These are phyloP conservation scores for Nibea albiflora DNA, from an alignment of 2,113 vertebrate species.

Conservation along the genomic window DNA sequence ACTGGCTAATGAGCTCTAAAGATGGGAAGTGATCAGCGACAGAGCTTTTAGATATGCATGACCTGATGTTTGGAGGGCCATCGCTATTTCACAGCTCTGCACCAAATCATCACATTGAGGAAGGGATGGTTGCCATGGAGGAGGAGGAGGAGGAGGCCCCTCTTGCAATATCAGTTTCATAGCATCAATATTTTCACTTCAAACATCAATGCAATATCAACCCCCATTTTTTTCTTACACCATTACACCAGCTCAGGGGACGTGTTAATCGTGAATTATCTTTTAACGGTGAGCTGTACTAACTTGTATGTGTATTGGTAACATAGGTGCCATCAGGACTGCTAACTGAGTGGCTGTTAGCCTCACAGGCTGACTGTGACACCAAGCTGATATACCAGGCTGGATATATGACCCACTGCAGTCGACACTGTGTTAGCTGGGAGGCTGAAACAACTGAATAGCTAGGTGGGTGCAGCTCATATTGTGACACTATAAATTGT, in stretches of 20 bases:
- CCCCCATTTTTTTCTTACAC: background rate
- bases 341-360: background rate
- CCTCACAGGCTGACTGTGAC: slow-evolving; percentile 20
- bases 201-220: too few species aligned
- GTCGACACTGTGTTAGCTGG: slow-evolving; percentile 47
- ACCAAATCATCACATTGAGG: slow-evolving; percentile 1
- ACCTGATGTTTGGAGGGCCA: slow-evolving; percentile 20
- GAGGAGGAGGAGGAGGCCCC: background rate
- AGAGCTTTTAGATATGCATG: slow-evolving; percentile 33
- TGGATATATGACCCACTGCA: slow-evolving; percentile 49
- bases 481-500: slow-evolving; percentile 62
- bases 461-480: slow-evolving; percentile 37
- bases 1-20: slow-evolving; percentile 52
- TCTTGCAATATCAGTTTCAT: background rate
- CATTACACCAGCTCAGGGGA: too few species aligned
- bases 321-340: too few species aligned
- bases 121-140: background rate
- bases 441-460: slow-evolving; percentile 48
- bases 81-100: slow-evolving; percentile 24
- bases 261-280: too few species aligned
- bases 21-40: slow-evolving; percentile 27
- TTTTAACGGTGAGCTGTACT: too few species aligned
- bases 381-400: slow-evolving; percentile 23
- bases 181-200: too few species aligned
- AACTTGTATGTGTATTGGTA: too few species aligned